A percentile compares a stretch with the other conserved stretches of the same genome.
phyloP scores from a whole-genome alignment of 2,888 invertebrate genomes.

The Chalcis sispes region DNA sequence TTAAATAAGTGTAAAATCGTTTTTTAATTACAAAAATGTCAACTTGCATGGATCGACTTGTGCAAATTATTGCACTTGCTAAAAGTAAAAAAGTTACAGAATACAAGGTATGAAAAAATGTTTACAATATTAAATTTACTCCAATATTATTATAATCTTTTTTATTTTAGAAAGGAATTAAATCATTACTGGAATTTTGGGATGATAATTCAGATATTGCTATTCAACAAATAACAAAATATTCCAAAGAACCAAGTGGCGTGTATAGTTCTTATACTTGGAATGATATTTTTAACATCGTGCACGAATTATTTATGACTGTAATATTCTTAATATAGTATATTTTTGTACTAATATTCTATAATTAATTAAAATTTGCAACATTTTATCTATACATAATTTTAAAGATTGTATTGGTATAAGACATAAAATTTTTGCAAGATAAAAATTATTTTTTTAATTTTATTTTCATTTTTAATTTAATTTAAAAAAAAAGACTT shows the following conservation, averaged over 20 bases:
- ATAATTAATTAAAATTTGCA: too few species aligned
- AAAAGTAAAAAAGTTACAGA: constrained; percentile 61
- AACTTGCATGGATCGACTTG: constrained; percentile 39
- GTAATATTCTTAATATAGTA: constrained; percentile 64
- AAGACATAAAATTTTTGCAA: too few species aligned
- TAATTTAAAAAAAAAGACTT: too few species aligned
- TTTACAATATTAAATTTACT: constrained; percentile 14
- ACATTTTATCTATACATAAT: neutral
- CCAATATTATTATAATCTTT: constrained; percentile 6
- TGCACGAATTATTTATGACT: constrained; percentile 62
- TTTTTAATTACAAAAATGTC: constrained; percentile 49
- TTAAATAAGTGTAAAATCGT: neutral
- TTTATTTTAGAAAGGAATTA: constrained; percentile 64
- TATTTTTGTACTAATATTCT: too few species aligned
- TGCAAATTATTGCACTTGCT: constrained; percentile 57
- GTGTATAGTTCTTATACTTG: constrained; percentile 58
- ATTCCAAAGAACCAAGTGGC: constrained; percentile 52
- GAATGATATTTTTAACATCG: constrained; percentile 60
- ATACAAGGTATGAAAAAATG: constrained; percentile 60
- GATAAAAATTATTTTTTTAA: constrained; percentile 3
- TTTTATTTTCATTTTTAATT: neutral
- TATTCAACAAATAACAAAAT: constrained; percentile 62
- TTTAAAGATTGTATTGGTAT: too few species aligned
- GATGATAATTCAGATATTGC: constrained; percentile 59
- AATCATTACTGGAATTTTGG: constrained; percentile 62